Evolutionary conservation across 2,888 invertebrate genomes (phyloP), one percentile per base, ranked within the genome.

Genomic region (Agriopis aurantiaria): DNA sequence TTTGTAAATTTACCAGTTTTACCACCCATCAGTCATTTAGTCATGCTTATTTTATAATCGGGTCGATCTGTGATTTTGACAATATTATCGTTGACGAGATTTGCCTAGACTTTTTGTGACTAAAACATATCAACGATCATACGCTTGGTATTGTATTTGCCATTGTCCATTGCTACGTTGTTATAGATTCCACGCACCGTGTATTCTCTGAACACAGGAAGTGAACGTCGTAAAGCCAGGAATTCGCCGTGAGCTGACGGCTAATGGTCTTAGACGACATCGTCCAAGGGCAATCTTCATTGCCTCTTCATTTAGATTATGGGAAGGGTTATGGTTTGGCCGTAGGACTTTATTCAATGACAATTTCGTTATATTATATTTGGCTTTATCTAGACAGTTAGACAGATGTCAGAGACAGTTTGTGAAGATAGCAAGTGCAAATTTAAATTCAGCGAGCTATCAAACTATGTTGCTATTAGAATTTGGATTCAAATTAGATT

Each of bases 101-200:
- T 23, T 23, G 17, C 1, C 17, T 23, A 23, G 17, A 23, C 33
- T 33, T 33, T 33, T 33, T 33, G 17, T 23, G 33, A 33, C 33
- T 23, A 3, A 52, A 1, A 57, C 17, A 23, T 23, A 43, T 43
- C 57, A 45, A 43, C 8, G 57, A 14, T 43, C 49, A 40, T 10
- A 12, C n/a, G n/a, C 11, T 14, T 57, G 17, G 12, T 41, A 23
- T 17, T 61, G 33, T 60, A 52, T 51, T 58, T 57, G 57, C 65
- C 60, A 55, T 69, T 58, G 65, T 56, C 58, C 63, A 65, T 53
- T 23, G 17, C 17, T 23, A 23, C 17, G 72, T 80, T 80, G 84
- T 84, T 91, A 87, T 78, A 80, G 72, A 92, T 91, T 91, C 92
- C 80, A 82, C 73, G 77, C 85, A 76, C 76, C 80, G 75, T 75